Evolutionary conservation across 92 coral and sea anemone species (phyloP).

Genomic region (Porites lobata): DNA sequence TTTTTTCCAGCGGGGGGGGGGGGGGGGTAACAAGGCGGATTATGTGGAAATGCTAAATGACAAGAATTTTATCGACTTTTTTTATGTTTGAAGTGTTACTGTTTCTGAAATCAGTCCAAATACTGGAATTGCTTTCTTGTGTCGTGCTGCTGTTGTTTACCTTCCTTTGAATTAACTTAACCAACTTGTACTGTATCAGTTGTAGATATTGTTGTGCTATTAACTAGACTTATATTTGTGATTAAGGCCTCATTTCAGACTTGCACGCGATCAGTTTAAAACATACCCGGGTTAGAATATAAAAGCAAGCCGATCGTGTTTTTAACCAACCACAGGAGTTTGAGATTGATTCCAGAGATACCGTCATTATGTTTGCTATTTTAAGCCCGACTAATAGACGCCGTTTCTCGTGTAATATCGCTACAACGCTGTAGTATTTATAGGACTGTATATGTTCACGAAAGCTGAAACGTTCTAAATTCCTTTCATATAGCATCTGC

Average conservation of each 20-base stretch:
- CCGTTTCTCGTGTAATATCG: not conserved
- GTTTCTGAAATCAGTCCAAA: too few species aligned
- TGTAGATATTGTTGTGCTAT: not conserved
- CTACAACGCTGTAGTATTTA: not conserved
- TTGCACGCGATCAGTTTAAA: conserved; percentile 16
- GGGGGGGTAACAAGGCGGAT: too few species aligned
- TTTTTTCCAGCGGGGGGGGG: too few species aligned
- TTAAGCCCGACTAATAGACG: not conserved
- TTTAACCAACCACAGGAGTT: not conserved
- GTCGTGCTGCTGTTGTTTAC: not conserved
- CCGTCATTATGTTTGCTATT: not conserved
- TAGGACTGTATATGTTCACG: not conserved
- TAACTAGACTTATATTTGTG: not conserved
- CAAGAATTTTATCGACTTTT: too few species aligned
- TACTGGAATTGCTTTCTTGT: too few species aligned
- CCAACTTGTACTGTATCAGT: not conserved
- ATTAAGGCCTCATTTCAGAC: not conserved
- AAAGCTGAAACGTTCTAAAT: not conserved
- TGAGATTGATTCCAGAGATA: not conserved
- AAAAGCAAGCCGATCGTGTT: not conserved
- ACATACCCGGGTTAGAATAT: not conserved
- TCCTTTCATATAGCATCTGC: not conserved
- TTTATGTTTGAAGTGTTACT: too few species aligned
- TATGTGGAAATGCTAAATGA: too few species aligned
- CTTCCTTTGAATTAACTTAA: too few species aligned